phyloP scores from a whole-genome alignment of 23 tunicate genomes.

The Styela clava region DNA sequence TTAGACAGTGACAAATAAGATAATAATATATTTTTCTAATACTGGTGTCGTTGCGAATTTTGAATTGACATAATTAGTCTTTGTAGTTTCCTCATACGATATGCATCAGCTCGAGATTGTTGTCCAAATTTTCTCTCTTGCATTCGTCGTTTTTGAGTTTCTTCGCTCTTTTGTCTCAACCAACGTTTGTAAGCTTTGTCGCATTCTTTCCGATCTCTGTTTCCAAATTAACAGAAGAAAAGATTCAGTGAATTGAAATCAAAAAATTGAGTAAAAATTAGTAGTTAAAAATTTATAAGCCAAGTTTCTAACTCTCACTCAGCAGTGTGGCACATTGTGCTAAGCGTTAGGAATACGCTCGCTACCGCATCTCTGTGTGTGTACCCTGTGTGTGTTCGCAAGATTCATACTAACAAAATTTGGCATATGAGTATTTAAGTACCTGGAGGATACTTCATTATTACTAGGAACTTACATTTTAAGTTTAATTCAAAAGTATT shows the following conservation, averaged over 20 bases:
- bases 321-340: too few species aligned
- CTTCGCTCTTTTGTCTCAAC: constrained; percentile 24
- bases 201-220: constrained; percentile 29
- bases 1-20: background rate
- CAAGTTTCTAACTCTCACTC: too few species aligned
- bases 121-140: background rate
- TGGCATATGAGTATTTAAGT: too few species aligned
- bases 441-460: too few species aligned
- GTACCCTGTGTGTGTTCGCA: too few species aligned
- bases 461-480: too few species aligned
- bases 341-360: too few species aligned
- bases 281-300: background rate
- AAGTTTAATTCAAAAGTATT: too few species aligned
- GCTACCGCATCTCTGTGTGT: too few species aligned
- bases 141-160: background rate
- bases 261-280: background rate
- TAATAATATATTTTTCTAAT: too few species aligned
- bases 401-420: too few species aligned
- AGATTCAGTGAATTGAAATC: background rate
- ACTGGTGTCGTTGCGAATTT: background rate
- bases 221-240: too few species aligned
- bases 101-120: constrained; percentile 20
- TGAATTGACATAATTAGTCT: constrained; percentile 19
- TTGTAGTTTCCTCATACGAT: constrained; percentile 23
- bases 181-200: constrained; percentile 22